Conservation (phyloP, 2,888 invertebrate genomes). For the Apotomis betuletana region DNA sequence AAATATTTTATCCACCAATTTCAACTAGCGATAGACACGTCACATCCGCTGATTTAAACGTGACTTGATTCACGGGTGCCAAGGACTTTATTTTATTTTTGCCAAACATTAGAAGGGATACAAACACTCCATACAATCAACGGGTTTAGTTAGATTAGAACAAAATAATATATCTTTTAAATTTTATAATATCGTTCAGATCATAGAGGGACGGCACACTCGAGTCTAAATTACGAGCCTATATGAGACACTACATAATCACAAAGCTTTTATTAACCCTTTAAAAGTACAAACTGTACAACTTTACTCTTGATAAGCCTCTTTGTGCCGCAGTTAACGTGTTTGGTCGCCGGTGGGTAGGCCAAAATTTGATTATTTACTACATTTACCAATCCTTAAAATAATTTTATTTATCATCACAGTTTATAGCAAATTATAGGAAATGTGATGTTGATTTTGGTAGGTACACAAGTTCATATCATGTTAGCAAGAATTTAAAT, state of each 20-base stretch:
- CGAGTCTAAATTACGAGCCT: neutral
- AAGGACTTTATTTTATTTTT: neutral
- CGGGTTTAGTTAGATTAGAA: neutral
- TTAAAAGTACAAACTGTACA: neutral
- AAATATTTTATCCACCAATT: slow-evolving; percentile 68
- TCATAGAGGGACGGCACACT: slow-evolving; percentile 37
- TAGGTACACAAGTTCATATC: slow-evolving; percentile 59
- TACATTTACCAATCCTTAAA: slow-evolving; percentile 60
- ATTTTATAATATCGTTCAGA: slow-evolving; percentile 23
- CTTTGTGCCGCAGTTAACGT: slow-evolving; percentile 34
- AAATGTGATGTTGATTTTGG: slow-evolving; percentile 71
- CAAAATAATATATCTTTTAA: neutral
- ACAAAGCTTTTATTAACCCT: neutral
- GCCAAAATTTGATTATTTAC: slow-evolving; percentile 62
- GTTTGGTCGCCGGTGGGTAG: slow-evolving; percentile 62
- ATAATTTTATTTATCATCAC: slow-evolving; percentile 74
- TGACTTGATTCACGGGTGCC: slow-evolving; percentile 10
- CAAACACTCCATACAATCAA: slow-evolving; percentile 5
- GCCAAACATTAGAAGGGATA: slow-evolving; percentile 7
- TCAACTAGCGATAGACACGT: slow-evolving; percentile 49
- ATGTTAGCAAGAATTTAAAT: slow-evolving; percentile 59
- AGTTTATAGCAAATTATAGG: slow-evolving; percentile 76
- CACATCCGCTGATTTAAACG: slow-evolving; percentile 1
- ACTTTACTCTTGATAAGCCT: slow-evolving; percentile 5
- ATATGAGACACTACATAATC: neutral